Conservation (phyloP, 2,888 invertebrate genomes). For the Hirtodrosophila trivittata region DNA sequence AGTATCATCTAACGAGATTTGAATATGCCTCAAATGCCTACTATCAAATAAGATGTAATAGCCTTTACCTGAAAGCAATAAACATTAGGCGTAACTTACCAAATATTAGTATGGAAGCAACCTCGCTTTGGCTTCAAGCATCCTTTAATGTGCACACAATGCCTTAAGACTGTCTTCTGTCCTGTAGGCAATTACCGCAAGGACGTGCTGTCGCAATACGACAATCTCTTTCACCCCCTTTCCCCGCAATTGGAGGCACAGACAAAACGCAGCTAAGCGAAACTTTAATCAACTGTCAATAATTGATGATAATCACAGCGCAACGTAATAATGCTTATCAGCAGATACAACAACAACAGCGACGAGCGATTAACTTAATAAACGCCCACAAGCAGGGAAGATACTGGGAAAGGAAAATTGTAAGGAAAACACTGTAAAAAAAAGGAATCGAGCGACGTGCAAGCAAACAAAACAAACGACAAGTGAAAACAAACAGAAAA, state of each 20-base stretch:
- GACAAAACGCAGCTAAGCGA: constrained; percentile 46
- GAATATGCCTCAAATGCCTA: too few species aligned
- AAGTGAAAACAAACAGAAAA: constrained; percentile 43
- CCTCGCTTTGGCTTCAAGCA: constrained; percentile 2
- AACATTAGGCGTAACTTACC: not conserved
- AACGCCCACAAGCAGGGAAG: constrained; percentile 18
- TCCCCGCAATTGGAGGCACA: constrained; percentile 7
- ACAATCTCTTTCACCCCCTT: constrained; percentile 5
- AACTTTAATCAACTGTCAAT: constrained; percentile 71
- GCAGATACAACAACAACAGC: constrained; percentile 31
- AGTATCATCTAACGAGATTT: too few species aligned
- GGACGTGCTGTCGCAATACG: constrained; percentile 24
- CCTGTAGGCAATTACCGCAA: constrained; percentile 35
- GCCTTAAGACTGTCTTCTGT: constrained; percentile 1
- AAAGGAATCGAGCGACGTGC: constrained; percentile 27
- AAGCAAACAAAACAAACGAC: constrained; percentile 38
- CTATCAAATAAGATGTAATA: too few species aligned
- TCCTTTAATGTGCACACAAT: constrained; percentile 3
- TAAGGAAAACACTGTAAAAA: constrained; percentile 2
- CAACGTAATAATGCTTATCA: constrained; percentile 53
- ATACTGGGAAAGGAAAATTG: not conserved
- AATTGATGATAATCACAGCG: constrained; percentile 69
- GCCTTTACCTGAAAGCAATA: not conserved
- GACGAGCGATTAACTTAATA: constrained; percentile 58
- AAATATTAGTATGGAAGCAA: not conserved